Base-by-base conservation (phyloP, 2,797 vertebrate species). In the Tokudaia tokunoshimensis region DNA sequence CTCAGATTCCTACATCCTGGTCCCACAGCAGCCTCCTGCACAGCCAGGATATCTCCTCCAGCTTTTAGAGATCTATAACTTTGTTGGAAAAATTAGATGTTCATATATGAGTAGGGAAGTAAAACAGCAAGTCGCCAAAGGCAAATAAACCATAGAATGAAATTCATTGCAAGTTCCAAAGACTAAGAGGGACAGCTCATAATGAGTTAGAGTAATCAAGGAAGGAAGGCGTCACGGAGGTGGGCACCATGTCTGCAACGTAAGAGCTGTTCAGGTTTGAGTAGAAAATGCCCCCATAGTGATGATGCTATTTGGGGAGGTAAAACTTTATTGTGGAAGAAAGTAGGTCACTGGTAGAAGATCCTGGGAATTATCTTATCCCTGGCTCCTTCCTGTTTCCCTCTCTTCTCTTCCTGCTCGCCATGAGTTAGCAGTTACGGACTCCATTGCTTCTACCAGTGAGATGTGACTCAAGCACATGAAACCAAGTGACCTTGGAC, bases 81-180 rank as follows among this genome's bases (percentile, higher is more conserved):
- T 93, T n/a, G 29, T 9, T 95, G 85, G 70, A 52, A 94, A 85
- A 67, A 67, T 26, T 50, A 24, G 72, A 72, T 41, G 47, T 94
- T 22, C 10, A 59, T 31, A 59, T 75, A 24, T 55, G 6, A 12
- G 91, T 94, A 80, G 13, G 92, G 12, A 93, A 89, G 44, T 59
- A 61, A 87, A 96, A 82, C 81, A 65, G 78, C 29, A 74, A 79
- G n/a, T 50, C 22, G 15, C 3, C 41, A 44, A 65, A 34, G 61
- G 44, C 72, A 95, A 79, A 87, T 67, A 76, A 95, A 84, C 3
- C 83, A 13, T 89, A 50, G 3, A 70, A 89, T 72, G 37, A 85
- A 92, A 92, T 11, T 52, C 9, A 50, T 17, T 55, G 3, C 3
- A 26, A 63, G 14, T 80, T 81, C 61, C 26, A 12, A 63, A 50